Conservation (phyloP, 1,140 invertebrate species). For the Wiebesia pumilae region DNA sequence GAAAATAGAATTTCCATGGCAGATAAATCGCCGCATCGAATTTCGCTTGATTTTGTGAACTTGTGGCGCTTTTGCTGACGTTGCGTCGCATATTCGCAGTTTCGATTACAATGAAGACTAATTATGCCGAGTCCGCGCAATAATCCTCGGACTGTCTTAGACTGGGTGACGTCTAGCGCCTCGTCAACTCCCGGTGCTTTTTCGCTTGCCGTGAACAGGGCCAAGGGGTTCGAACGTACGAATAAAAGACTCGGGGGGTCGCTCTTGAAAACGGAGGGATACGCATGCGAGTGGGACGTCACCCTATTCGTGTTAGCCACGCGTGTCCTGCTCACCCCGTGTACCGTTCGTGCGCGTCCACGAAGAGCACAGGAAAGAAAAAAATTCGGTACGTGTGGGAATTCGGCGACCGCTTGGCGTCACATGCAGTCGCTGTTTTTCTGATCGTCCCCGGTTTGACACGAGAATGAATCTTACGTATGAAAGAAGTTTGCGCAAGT, state of each 20-base stretch:
- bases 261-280: background rate
- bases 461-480: background rate
- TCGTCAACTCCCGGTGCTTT: background rate
- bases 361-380: background rate
- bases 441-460: background rate
- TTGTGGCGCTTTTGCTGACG: background rate
- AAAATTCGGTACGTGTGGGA: background rate
- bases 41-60: background rate
- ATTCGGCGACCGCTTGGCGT: background rate
- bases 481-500: background rate
- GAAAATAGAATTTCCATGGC: slow-evolving; percentile 38
- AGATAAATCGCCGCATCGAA: background rate
- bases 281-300: background rate
- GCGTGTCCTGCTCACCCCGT: background rate
- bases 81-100: background rate
- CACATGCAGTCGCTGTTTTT: slow-evolving; percentile 2
- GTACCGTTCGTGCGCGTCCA: background rate
- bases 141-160: background rate
- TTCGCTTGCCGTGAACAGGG: background rate
- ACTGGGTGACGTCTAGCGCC: background rate
- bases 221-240: background rate
- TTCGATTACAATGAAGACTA: background rate
- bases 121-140: background rate
- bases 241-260: background rate
- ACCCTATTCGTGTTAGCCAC: background rate